These are phyloP conservation scores for Latrodectus hesperus DNA, from an alignment of 2,888 invertebrate genomes.

Conservation along the genomic window DNA sequence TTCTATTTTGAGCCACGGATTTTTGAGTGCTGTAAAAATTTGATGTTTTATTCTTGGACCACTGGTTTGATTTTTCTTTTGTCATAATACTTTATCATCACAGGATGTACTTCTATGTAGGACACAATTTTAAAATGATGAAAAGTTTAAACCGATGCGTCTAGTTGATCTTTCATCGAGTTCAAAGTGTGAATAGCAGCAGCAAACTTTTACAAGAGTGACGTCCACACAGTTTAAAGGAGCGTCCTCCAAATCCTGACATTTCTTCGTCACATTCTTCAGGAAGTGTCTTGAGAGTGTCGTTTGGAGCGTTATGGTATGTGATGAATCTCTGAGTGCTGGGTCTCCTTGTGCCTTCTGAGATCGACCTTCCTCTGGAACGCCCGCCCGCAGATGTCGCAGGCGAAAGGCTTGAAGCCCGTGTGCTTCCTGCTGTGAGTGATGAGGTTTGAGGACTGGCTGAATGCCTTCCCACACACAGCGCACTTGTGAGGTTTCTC, in stretches of 20 bases:
- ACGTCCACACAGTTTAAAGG: too few relatives aligned
- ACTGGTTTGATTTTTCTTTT: too few relatives aligned
- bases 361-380: slow-evolving; percentile 78
- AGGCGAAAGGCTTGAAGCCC: slow-evolving; percentile 79
- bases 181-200: too few relatives aligned
- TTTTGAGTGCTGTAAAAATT: too few relatives aligned
- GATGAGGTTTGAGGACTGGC: slow-evolving; percentile 78
- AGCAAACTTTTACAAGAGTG: too few relatives aligned
- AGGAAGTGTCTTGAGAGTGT: background rate
- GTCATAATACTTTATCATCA: too few relatives aligned
- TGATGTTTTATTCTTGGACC: too few relatives aligned
- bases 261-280: background rate
- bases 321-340: slow-evolving; percentile 74
- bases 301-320: slow-evolving; percentile 15
- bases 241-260: background rate
- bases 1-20: too few relatives aligned
- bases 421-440: slow-evolving; percentile 79
- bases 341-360: slow-evolving; percentile 77
- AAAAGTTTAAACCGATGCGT: too few relatives aligned
- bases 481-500: slow-evolving; percentile 78
- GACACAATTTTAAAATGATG: too few relatives aligned
- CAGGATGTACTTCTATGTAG: too few relatives aligned
- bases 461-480: slow-evolving; percentile 78
- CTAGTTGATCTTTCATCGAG: too few relatives aligned
- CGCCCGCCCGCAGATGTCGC: slow-evolving; percentile 77